Conservation (phyloP, 1,140 invertebrate genomes). For the Himalopsyche phryganea region DNA sequence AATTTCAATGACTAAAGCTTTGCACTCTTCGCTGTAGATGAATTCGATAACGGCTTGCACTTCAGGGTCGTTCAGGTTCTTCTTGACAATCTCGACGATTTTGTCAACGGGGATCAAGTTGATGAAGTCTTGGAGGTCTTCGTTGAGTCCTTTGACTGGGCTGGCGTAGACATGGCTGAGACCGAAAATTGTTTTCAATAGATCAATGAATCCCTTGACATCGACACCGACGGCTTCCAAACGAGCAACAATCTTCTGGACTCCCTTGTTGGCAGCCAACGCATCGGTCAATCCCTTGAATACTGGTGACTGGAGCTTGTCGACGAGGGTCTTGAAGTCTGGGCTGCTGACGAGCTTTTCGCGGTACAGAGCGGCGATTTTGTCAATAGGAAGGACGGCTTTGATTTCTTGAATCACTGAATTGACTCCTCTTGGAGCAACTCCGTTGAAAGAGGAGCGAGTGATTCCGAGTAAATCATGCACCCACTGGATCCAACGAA, state of each 20-base stretch:
- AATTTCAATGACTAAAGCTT: neutral
- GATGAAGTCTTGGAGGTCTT: constrained; percentile 8
- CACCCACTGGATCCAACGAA: neutral
- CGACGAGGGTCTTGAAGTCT: constrained; percentile 8
- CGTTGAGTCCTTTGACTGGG: neutral
- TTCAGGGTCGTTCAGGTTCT: constrained; percentile 1
- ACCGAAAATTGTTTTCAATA: constrained; percentile 9
- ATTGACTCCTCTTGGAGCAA: neutral
- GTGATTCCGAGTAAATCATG: constrained; percentile 2
- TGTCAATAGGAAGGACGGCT: neutral
- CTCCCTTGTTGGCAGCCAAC: neutral
- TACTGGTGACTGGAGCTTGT: constrained; percentile 1
- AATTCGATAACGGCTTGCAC: constrained; percentile 1
- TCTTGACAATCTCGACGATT: neutral
- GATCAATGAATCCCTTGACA: neutral
- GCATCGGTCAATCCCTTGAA: constrained; percentile 6
- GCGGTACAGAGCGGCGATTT: constrained; percentile 7
- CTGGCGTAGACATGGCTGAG: neutral
- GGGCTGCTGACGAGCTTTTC: constrained; percentile 6
- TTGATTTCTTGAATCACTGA: constrained; percentile 9
- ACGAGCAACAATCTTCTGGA: neutral
- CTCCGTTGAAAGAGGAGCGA: neutral
- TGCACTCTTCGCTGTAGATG: constrained; percentile 10
- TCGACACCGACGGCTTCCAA: constrained; percentile 5
- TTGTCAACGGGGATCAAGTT: neutral